Evolutionary conservation across 2,113 vertebrate genomes (phyloP).

Genomic region (Origma solitaria): DNA sequence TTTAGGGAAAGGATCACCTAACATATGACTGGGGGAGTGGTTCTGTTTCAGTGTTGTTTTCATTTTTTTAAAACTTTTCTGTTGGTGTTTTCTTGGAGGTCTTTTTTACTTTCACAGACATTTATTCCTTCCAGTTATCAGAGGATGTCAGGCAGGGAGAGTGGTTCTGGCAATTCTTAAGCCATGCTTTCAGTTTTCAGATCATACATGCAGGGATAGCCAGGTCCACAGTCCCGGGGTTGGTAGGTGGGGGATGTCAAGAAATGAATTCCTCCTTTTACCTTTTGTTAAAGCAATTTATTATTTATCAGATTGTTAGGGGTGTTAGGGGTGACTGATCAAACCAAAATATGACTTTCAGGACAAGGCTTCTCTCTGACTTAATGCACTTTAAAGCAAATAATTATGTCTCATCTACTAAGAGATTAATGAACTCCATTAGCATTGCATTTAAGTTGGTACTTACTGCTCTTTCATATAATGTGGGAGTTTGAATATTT

Average conservation of each 20-base stretch:
- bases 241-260: neutral
- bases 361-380: neutral
- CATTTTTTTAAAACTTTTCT: neutral
- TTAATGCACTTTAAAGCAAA: neutral
- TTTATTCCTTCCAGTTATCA: neutral
- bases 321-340: neutral
- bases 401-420: neutral
- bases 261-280: neutral
- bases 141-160: neutral
- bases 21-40: fast-evolving
- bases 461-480: neutral
- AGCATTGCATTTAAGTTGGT: neutral
- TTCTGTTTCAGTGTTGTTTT: neutral
- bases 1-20: neutral
- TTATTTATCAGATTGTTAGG: neutral
- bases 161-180: neutral
- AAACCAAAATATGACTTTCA: neutral
- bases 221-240: neutral
- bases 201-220: no score
- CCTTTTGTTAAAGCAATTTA: neutral
- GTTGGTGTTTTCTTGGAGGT: fast-evolving
- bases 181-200: neutral
- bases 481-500: neutral
- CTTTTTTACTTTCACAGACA: neutral
- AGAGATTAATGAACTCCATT: neutral